phyloP scores from a whole-genome alignment of 2,797 vertebrate species.

The Myripristis jacobus region DNA sequence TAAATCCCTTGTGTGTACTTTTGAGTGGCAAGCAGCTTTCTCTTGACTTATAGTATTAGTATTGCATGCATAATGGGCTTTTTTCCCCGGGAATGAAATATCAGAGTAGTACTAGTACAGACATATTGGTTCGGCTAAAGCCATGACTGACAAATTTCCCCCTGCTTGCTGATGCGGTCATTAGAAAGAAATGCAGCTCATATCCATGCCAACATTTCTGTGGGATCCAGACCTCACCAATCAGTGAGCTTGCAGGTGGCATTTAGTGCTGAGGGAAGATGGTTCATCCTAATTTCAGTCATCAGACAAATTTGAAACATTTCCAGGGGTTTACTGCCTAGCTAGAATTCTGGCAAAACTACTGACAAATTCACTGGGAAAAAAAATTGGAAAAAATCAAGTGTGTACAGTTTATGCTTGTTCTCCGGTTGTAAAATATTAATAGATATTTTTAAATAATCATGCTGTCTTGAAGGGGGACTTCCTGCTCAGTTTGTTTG shows the following conservation, averaged over 20 bases:
- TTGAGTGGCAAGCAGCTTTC: conserved; percentile 53
- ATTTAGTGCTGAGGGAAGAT: conserved; percentile 46
- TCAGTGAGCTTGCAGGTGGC: conserved; percentile 77
- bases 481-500: conserved; percentile 34
- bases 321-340: conserved; percentile 55
- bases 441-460: conserved; percentile 54
- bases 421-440: conserved; percentile 31
- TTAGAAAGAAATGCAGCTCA: conserved; percentile 62
- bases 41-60: conserved; percentile 45
- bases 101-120: conserved; percentile 43
- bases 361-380: conserved; percentile 83
- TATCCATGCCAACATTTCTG: conserved; percentile 52
- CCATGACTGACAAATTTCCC: conserved; percentile 65
- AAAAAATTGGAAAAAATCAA: conserved; percentile 27
- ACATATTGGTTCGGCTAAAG: conserved; percentile 61
- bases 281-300: conserved; percentile 80
- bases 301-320: conserved; percentile 72
- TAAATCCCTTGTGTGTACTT: conserved; percentile 44
- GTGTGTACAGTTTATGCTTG: conserved; percentile 29
- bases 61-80: conserved; percentile 45
- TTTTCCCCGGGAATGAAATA: conserved; percentile 41
- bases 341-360: conserved; percentile 66
- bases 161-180: conserved; percentile 58
- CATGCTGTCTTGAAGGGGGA: conserved; percentile 38
- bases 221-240: conserved; percentile 58